These are phyloP conservation scores for Hippoglossus hippoglossus DNA, from an alignment of 2,797 vertebrate genomes.

Conservation along the genomic window DNA sequence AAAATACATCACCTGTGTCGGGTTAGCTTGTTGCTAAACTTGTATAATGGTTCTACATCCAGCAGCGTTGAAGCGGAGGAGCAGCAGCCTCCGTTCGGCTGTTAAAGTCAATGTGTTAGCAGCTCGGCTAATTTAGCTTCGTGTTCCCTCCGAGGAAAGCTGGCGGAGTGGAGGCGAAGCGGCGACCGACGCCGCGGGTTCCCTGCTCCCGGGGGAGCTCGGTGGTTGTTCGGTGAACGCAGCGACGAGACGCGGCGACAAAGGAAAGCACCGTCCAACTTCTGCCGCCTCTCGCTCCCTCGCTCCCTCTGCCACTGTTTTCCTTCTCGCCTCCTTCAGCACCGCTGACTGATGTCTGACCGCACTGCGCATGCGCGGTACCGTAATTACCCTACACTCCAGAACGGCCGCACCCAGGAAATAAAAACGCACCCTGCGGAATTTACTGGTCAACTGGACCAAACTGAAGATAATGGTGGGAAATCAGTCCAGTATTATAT, in stretches of 20 bases:
- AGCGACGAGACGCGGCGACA: constrained; percentile 46
- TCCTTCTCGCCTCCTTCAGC: constrained; percentile 67
- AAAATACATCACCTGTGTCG: neutral
- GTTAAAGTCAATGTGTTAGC: constrained; percentile 66
- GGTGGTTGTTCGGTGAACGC: constrained; percentile 10
- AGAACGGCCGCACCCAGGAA: constrained; percentile 44
- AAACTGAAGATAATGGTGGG: no score
- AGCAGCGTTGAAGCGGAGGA: constrained; percentile 18
- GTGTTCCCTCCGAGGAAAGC: constrained; percentile 64
- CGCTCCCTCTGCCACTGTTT: constrained; percentile 61
- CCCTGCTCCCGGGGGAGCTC: constrained; percentile 16
- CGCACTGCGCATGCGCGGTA: constrained; percentile 71
- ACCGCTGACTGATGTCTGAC: constrained; percentile 47
- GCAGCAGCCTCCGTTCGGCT: constrained; percentile 19
- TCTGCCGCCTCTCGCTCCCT: constrained; percentile 34
- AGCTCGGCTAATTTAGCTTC: constrained; percentile 69
- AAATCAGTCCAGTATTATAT: no score
- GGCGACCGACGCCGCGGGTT: constrained; percentile 7
- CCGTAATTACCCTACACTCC: constrained; percentile 64
- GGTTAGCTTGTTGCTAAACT: constrained; percentile 37
- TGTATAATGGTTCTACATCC: constrained; percentile 6
- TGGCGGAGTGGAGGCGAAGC: constrained; percentile 5
- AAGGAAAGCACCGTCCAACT: constrained; percentile 75
- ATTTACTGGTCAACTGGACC: no score
- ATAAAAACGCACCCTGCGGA: neutral